Conservation (phyloP, 2,113 vertebrate species). For the Silurus asotus region DNA sequence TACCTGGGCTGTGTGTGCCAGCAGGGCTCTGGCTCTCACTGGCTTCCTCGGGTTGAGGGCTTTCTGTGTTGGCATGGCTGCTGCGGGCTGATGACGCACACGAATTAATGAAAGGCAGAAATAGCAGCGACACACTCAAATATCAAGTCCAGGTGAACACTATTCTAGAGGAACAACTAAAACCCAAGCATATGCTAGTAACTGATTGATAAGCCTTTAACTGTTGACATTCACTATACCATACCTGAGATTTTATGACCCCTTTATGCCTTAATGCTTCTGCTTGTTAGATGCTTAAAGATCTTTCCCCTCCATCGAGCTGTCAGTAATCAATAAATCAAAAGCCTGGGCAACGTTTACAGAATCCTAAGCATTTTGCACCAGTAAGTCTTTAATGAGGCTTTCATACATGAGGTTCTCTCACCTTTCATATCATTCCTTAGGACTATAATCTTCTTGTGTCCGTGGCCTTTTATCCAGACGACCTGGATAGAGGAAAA, state of each 20-base stretch:
- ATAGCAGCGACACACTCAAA: slow-evolving; percentile 11
- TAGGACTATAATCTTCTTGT: slow-evolving; percentile 97
- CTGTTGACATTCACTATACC: not conserved
- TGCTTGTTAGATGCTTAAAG: not conserved
- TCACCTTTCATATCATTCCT: slow-evolving; percentile 99
- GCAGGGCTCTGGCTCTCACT: slow-evolving; percentile 51
- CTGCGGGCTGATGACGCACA: slow-evolving; percentile 60
- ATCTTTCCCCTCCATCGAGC: not conserved
- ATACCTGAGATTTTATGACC: not conserved
- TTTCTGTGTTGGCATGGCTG: slow-evolving; percentile 61
- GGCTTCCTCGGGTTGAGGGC: slow-evolving; percentile 55
- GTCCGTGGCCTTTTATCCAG: slow-evolving; percentile 98
- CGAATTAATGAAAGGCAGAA: slow-evolving; percentile 17
- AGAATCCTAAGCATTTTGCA: not conserved
- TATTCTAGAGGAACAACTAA: not conserved
- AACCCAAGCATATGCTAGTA: not conserved
- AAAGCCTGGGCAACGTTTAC: not conserved
- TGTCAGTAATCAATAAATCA: not conserved
- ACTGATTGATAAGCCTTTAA: not conserved
- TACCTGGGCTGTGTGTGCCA: slow-evolving; percentile 62
- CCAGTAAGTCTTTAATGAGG: not conserved
- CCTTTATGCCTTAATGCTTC: not conserved
- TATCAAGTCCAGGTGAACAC: not conserved
- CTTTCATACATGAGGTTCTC: not conserved
- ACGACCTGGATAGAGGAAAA: slow-evolving; percentile 78